A percentile compares a stretch with the other conserved stretches of the same genome.
Conservation (phyloP, 1,140 invertebrate genomes). For the Drosophila mayri region DNA sequence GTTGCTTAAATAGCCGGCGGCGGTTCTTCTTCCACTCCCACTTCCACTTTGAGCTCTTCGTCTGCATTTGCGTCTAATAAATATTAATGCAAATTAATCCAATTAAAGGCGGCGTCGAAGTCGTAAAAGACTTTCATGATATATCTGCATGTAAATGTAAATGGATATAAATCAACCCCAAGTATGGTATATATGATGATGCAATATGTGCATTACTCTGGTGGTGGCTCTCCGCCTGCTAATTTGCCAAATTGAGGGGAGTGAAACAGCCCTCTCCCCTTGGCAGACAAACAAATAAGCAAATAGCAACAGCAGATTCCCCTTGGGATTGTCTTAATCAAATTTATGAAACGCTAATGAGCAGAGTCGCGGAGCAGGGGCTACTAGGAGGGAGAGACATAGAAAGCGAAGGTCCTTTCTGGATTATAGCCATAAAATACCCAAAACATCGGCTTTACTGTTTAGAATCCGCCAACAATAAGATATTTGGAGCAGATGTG, state of each 20-base stretch:
- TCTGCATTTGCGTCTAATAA: constrained; percentile 78
- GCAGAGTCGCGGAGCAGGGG: constrained; percentile 44
- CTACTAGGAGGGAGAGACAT: neutral
- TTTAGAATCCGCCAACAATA: constrained; percentile 18
- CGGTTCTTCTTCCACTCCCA: constrained; percentile 17
- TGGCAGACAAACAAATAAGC: constrained; percentile 47
- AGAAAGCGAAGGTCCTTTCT: constrained; percentile 25
- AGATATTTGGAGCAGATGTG: constrained; percentile 41
- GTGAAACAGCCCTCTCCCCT: constrained; percentile 25
- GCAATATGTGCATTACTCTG: constrained; percentile 57
- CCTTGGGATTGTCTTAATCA: constrained; percentile 81
- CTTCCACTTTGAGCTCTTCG: constrained; percentile 9
- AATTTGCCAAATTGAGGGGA: constrained; percentile 75
- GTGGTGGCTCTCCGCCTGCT: constrained; percentile 58
- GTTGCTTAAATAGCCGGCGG: constrained; percentile 72
- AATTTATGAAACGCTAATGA: constrained; percentile 83
- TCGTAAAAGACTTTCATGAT: constrained; percentile 74
- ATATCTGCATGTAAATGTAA: constrained; percentile 43
- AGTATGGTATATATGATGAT: constrained; percentile 20
- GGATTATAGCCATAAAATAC: constrained; percentile 76
- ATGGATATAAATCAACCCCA: constrained; percentile 45
- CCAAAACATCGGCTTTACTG: constrained; percentile 69
- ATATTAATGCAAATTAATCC: constrained; percentile 83
- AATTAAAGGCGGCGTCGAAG: constrained; percentile 79
- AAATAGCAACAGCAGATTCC: constrained; percentile 54